Evolutionary conservation across 2,113 vertebrate genomes (phyloP).

Genomic region (Theristicus caerulescens): DNA sequence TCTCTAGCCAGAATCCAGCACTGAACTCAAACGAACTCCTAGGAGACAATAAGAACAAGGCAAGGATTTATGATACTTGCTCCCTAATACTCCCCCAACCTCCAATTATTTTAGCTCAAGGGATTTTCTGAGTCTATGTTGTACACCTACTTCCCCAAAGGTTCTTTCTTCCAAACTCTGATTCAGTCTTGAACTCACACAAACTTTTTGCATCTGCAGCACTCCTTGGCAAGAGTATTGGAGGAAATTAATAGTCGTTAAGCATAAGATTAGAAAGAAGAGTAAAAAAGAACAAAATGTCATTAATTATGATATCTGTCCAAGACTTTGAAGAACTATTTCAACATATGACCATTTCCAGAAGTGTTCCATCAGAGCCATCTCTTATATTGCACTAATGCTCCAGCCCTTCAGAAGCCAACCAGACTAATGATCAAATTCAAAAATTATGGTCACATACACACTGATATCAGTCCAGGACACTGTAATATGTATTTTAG

Average conservation of each 20-base stretch:
- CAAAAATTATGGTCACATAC: not conserved
- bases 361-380: not conserved
- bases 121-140: not conserved
- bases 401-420: not conserved
- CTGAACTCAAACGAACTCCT: not conserved
- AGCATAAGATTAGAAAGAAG: not conserved
- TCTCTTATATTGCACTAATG: not conserved
- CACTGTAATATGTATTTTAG: not conserved
- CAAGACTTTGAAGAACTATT: not conserved
- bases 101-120: not conserved
- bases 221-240: not conserved
- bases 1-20: not conserved
- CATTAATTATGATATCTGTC: not conserved
- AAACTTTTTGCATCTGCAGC: not conserved
- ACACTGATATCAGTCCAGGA: not conserved
- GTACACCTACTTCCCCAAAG: not conserved
- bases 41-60: not conserved
- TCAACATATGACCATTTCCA: not conserved
- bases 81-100: not conserved
- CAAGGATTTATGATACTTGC: not conserved
- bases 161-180: not conserved
- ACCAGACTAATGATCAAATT: not conserved
- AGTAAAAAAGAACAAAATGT: not conserved
- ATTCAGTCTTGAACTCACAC: not conserved
- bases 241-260: not conserved